Evolutionary conservation across 2,113 vertebrate species (phyloP).

Genomic region (Etheostoma cragini): DNA sequence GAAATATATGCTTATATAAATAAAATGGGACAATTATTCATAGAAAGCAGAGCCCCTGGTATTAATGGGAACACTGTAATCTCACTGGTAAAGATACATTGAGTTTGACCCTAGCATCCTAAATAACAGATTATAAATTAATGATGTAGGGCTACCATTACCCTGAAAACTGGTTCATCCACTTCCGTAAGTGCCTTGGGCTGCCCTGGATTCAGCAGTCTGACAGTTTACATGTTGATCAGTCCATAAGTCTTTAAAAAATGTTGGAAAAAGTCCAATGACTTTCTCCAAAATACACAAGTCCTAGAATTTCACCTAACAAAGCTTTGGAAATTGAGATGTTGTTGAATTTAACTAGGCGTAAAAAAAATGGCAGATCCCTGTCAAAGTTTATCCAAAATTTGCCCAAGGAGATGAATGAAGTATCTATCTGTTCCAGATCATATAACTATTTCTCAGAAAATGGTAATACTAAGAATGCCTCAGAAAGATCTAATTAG

Average conservation of each 20-base stretch:
- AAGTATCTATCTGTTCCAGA: background rate
- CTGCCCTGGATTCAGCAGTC: slow-evolving; percentile 43
- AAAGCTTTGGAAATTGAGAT: background rate
- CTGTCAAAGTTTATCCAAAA: background rate
- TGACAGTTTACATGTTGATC: background rate
- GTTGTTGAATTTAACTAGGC: background rate
- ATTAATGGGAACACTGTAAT: slow-evolving; percentile 29
- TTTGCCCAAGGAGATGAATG: too few relatives aligned
- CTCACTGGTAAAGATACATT: slow-evolving; percentile 59
- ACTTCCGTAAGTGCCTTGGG: slow-evolving; percentile 83
- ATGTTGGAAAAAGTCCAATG: background rate
- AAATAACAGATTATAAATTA: slow-evolving; percentile 80
- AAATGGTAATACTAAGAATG: background rate
- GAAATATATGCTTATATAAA: background rate
- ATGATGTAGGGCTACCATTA: slow-evolving; percentile 78
- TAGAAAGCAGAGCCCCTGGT: slow-evolving; percentile 26
- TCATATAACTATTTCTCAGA: background rate
- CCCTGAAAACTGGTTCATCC: slow-evolving; percentile 78
- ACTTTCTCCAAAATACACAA: background rate
- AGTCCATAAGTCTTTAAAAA: too few relatives aligned
- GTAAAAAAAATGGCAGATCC: background rate
- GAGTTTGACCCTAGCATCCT: slow-evolving; percentile 56
- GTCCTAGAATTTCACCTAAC: background rate
- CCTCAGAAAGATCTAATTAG: background rate
- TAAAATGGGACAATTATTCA: background rate